Conservation (phyloP, 2,113 vertebrate genomes). For the Pandion haliaetus region DNA sequence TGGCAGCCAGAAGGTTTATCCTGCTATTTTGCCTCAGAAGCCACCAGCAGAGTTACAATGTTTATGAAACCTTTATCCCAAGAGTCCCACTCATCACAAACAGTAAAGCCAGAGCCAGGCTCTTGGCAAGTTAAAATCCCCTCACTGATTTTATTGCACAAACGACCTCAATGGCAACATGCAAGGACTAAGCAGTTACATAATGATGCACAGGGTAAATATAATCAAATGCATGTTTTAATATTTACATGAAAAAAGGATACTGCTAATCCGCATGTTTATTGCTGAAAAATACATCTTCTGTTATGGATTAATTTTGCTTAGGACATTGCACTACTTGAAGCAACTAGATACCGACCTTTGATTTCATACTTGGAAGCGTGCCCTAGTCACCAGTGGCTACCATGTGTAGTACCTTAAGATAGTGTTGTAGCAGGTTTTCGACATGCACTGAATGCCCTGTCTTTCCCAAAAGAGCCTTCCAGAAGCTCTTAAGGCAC, state of each 20-base stretch:
- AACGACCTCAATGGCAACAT: fast-evolving
- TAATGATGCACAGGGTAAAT: neutral
- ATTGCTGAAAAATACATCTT: neutral
- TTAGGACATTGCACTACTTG: neutral
- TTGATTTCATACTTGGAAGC: neutral
- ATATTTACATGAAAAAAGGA: neutral
- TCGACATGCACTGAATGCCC: neutral
- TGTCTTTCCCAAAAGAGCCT: neutral
- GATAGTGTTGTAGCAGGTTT: neutral
- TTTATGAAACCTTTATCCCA: neutral
- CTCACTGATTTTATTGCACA: neutral
- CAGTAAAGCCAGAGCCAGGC: neutral
- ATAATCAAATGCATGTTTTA: neutral
- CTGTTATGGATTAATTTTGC: neutral
- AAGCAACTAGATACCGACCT: neutral
- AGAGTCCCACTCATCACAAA: neutral
- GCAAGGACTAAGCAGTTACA: neutral
- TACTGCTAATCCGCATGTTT: neutral
- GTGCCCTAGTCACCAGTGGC: neutral
- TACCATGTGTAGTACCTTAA: neutral
- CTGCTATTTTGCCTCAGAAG: neutral
- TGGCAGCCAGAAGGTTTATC: neutral
- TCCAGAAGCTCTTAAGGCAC: neutral
- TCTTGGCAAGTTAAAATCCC: neutral
- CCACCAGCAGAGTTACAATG: neutral